Conservation (phyloP, 1,140 invertebrate genomes). For the Gonioctena quinquepunctata region DNA sequence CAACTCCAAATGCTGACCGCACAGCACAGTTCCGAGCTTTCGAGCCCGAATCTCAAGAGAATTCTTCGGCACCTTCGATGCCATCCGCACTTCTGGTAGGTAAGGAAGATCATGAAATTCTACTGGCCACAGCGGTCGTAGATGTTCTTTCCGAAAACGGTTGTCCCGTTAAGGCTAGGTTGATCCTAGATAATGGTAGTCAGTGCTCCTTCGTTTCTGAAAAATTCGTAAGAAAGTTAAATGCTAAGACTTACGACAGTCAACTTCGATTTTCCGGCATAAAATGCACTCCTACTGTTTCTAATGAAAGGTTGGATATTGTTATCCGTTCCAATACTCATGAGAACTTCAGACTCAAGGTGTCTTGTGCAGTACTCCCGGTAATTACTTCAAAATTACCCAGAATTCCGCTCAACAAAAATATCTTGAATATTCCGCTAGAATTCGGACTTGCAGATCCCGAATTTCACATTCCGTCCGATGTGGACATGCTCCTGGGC, state of each 20-base stretch:
- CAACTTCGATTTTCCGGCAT: constrained; percentile 10
- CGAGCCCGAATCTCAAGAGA: background rate
- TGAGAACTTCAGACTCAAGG: background rate
- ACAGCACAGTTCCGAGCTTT: background rate
- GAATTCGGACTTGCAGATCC: constrained; percentile 5
- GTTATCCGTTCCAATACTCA: background rate
- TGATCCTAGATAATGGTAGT: background rate
- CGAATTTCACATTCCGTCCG: background rate
- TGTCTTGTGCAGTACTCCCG: background rate
- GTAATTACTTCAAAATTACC: background rate
- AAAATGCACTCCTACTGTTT: background rate
- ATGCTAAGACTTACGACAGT: background rate
- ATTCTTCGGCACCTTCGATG: background rate
- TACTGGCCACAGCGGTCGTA: constrained; percentile 7
- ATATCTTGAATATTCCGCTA: background rate
- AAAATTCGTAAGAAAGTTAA: background rate
- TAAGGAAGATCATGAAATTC: background rate
- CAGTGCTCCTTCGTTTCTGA: background rate
- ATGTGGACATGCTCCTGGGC: constrained; percentile 17
- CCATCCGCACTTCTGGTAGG: background rate
- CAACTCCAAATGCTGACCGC: background rate
- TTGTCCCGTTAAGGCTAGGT: background rate
- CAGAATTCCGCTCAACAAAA: background rate
- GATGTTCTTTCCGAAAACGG: background rate
- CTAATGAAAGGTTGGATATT: constrained; percentile 7